Percentiles rank a stretch among this genome's conserved stretches.
Conservation (phyloP, 2,888 invertebrate species). For the Synergus itoensis region DNA sequence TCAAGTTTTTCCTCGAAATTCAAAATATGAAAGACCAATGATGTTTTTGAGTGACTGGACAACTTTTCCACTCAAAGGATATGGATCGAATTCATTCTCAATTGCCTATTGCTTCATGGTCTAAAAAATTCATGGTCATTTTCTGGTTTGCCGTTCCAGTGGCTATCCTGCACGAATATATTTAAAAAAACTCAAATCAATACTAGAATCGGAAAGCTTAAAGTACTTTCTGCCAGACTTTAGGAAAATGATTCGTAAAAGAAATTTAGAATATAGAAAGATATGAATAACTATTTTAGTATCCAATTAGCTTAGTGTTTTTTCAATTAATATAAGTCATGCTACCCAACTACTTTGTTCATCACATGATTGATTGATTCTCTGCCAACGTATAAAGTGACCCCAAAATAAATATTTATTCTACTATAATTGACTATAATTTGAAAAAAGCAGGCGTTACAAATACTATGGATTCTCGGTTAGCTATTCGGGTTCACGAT, state of each 20-base stretch:
- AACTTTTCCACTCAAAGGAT: too few relatives aligned
- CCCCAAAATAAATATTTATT: background rate
- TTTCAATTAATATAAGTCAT: conserved; percentile 7
- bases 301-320: background rate
- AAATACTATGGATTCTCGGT: conserved; percentile 20
- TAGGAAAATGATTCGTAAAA: background rate
- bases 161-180: background rate
- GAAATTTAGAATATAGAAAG: too few relatives aligned
- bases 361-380: conserved; percentile 31
- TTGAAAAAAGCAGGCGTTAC: conserved; percentile 5
- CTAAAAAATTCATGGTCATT: background rate
- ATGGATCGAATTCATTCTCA: too few relatives aligned
- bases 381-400: background rate
- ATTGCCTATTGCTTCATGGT: background rate
- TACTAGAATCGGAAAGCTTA: background rate
- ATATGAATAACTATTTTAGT: background rate
- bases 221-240: background rate
- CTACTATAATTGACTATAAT: background rate
- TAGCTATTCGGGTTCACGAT: conserved; percentile 14
- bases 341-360: conserved; percentile 26
- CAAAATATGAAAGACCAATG: too few relatives aligned
- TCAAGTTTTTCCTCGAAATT: too few relatives aligned
- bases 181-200: background rate
- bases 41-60: too few relatives aligned
- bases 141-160: background rate